Evolutionary conservation across 1,140 invertebrate species (phyloP).

Genomic region (Listronotus oregonensis): DNA sequence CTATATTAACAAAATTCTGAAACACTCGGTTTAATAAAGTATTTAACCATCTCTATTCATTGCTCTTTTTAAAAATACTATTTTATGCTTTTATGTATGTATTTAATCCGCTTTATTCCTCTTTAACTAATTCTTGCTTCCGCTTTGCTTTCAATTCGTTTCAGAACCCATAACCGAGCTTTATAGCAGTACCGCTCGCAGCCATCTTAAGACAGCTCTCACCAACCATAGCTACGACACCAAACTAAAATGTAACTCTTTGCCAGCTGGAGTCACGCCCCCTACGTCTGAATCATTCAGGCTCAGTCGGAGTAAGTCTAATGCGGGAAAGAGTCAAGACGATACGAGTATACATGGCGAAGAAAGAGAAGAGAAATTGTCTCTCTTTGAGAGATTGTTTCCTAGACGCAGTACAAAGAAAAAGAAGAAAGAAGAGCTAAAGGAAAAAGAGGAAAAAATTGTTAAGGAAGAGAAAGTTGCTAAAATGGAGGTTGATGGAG

Average conservation of each 20-base stretch:
- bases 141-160: conserved; percentile 25
- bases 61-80: too few species aligned
- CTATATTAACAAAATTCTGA: too few species aligned
- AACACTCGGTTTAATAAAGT: too few species aligned
- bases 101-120: neutral
- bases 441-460: conserved; percentile 45
- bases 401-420: conserved; percentile 69
- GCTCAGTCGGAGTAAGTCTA: conserved; percentile 58
- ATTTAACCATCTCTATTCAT: too few species aligned
- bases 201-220: conserved; percentile 34
- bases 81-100: neutral
- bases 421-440: conserved; percentile 59
- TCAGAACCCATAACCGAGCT: conserved; percentile 53
- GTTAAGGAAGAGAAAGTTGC: conserved; percentile 45
- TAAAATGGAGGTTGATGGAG: conserved; percentile 48
- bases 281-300: conserved; percentile 58
- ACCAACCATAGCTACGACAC: conserved; percentile 49
- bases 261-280: conserved; percentile 66
- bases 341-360: conserved; percentile 39
- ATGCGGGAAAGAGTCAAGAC: conserved; percentile 52
- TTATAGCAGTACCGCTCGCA: conserved; percentile 43
- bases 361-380: conserved; percentile 62
- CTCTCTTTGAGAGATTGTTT: conserved; percentile 69
- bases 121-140: conserved; percentile 27
- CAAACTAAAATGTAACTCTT: conserved; percentile 69